phyloP scores from a whole-genome alignment of 2,888 invertebrate species.

The Spisula subtruncata region DNA sequence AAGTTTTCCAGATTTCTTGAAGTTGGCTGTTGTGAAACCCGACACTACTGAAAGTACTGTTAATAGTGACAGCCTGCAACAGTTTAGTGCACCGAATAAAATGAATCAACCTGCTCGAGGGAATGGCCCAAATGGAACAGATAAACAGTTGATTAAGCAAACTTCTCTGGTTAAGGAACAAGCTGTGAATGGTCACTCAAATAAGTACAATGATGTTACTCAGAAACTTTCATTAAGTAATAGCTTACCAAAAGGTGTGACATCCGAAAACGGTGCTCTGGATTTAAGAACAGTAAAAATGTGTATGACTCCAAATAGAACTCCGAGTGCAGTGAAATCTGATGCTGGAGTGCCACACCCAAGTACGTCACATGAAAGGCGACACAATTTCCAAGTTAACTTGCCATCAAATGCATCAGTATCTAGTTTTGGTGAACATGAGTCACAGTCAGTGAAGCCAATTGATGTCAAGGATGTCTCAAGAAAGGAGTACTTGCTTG shows the following conservation, averaged over 20 bases:
- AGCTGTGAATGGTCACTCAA: slow-evolving; percentile 67
- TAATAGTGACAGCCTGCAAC: slow-evolving; percentile 45
- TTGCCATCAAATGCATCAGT: not conserved
- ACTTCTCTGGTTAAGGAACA: slow-evolving; percentile 55
- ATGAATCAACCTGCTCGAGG: slow-evolving; percentile 75
- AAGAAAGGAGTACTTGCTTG: slow-evolving; percentile 70
- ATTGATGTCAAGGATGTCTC: slow-evolving; percentile 68
- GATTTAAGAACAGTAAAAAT: slow-evolving; percentile 52
- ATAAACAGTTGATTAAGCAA: slow-evolving; percentile 61
- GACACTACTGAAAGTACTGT: slow-evolving; percentile 21
- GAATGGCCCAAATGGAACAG: slow-evolving; percentile 67
- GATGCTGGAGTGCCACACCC: slow-evolving; percentile 27
- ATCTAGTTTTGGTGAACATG: not conserved
- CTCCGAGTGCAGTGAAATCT: slow-evolving; percentile 25
- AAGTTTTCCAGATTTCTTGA: slow-evolving; percentile 61
- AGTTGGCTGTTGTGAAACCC: slow-evolving; percentile 45
- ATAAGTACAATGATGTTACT: slow-evolving; percentile 29
- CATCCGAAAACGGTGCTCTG: slow-evolving; percentile 22
- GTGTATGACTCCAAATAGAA: slow-evolving; percentile 60
- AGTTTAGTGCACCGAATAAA: slow-evolving; percentile 54
- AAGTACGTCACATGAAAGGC: slow-evolving; percentile 10
- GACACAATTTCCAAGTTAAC: not conserved
- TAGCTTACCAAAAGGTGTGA: not conserved
- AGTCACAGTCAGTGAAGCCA: slow-evolving; percentile 36
- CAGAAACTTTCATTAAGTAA: not conserved